phyloP scores from a whole-genome alignment of 2,797 vertebrate genomes.

The Liasis olivaceus region DNA sequence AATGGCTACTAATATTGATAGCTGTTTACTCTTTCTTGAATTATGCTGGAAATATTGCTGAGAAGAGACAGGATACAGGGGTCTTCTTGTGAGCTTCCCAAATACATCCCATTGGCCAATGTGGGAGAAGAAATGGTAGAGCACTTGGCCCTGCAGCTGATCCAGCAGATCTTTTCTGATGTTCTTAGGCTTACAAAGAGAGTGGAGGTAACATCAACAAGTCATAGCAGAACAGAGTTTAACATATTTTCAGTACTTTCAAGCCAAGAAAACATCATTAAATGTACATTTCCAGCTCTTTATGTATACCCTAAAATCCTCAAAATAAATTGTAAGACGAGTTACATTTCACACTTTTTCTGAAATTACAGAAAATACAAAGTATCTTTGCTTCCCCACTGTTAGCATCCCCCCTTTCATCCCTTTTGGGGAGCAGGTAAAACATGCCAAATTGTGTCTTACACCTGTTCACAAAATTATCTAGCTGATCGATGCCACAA shows the following conservation, averaged over 20 bases:
- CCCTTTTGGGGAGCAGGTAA: conserved; percentile 62
- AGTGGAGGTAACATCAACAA: not conserved
- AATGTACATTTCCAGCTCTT: conserved; percentile 52
- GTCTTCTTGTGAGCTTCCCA: not conserved
- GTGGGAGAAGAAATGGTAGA: not conserved
- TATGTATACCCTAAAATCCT: conserved; percentile 34
- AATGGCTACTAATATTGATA: not conserved
- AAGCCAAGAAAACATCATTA: conserved; percentile 57
- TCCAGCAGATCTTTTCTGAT: not conserved
- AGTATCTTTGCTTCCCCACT: not conserved
- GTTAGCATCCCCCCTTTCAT: conserved; percentile 25
- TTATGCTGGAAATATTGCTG: not conserved
- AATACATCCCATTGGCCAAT: not conserved
- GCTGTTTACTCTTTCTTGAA: not conserved
- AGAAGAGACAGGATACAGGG: not conserved
- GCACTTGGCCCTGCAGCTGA: not conserved
- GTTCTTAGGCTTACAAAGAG: not conserved
- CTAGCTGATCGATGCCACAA: conserved; percentile 48
- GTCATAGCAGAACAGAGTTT: conserved; percentile 29
- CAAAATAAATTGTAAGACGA: conserved; percentile 52
- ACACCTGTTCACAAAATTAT: conserved; percentile 63
- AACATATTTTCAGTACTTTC: conserved; percentile 63
- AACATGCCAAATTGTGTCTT: conserved; percentile 56
- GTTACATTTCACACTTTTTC: conserved; percentile 61
- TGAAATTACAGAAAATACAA: conserved; percentile 53